phyloP scores from a whole-genome alignment of 2,797 vertebrate genomes.

The Macropus fuliginosus region DNA sequence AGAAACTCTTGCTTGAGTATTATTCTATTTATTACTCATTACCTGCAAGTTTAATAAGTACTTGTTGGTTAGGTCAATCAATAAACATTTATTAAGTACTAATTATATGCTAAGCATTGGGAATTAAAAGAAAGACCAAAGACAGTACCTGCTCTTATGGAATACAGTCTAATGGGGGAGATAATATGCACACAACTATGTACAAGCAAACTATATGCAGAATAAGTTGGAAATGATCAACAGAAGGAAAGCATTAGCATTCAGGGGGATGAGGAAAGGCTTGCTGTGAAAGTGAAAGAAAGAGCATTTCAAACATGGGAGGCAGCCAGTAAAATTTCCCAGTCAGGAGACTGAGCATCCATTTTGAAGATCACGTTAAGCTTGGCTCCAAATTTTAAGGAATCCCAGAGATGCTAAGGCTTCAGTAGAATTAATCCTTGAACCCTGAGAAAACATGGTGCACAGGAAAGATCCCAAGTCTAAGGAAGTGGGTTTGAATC shows the following conservation, averaged over 20 bases:
- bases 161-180: background rate
- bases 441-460: background rate
- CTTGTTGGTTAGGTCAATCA: constrained; percentile 2
- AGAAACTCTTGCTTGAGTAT: background rate
- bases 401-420: background rate
- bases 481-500: background rate
- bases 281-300: background rate
- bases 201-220: background rate
- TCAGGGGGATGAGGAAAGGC: background rate
- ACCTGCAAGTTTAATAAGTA: background rate
- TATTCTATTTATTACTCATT: constrained; percentile 27
- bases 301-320: background rate
- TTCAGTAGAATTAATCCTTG: background rate
- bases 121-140: background rate
- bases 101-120: background rate
- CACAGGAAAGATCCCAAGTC: background rate
- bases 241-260: background rate
- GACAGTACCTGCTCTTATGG: no score
- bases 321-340: background rate
- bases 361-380: background rate
- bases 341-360: background rate
- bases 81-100: background rate
- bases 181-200: background rate
- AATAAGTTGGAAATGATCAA: background rate
- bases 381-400: background rate